Conservation (phyloP, 2,797 vertebrate species). For the Gallinago solitaria region DNA sequence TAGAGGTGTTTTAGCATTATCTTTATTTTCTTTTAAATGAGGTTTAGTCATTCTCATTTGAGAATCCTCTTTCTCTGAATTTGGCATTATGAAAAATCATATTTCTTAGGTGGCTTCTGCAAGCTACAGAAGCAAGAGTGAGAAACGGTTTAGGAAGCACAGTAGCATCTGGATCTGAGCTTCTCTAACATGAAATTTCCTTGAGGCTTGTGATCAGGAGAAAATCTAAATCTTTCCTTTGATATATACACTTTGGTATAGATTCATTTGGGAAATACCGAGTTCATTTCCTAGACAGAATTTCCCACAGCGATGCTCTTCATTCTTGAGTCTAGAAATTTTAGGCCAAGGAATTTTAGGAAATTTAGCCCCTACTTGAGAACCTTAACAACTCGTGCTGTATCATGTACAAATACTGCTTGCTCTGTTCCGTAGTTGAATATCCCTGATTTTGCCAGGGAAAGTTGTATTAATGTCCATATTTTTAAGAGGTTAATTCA, state of each 20-base stretch:
- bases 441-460: neutral
- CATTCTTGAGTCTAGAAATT: neutral
- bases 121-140: neutral
- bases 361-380: neutral
- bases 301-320: neutral
- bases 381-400: neutral
- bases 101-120: neutral
- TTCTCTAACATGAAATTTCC: neutral
- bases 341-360: neutral
- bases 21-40: neutral
- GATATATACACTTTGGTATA: neutral
- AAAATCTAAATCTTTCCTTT: neutral
- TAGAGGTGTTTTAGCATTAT: neutral
- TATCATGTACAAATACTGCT: neutral
- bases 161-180: neutral
- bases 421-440: neutral
- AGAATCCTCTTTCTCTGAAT: neutral
- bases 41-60: neutral
- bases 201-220: neutral
- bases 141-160: neutral
- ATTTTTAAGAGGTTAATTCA: neutral
- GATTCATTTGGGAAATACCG: neutral
- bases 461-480: neutral
- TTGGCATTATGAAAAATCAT: neutral
- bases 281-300: neutral